Percentiles rank a stretch among this genome's conserved stretches.
These are phyloP conservation scores for Podabrus alpinus DNA, from an alignment of 2,888 invertebrate genomes.

Conservation along the genomic window DNA sequence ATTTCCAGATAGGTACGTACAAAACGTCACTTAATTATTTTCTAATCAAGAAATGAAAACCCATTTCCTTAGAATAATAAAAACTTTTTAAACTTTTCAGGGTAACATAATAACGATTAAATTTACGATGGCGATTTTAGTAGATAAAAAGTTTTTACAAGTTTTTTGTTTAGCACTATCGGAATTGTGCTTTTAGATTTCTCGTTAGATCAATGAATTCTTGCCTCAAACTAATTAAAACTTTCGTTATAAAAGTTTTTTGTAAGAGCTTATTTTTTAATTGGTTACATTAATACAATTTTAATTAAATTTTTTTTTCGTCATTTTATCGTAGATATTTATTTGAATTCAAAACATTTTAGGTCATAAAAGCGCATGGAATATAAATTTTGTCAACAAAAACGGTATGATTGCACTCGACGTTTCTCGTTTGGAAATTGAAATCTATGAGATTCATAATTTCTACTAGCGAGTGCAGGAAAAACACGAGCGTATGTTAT, in stretches of 20 bases:
- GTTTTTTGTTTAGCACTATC: slow-evolving; percentile 2
- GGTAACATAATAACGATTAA: neutral
- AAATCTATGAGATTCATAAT: slow-evolving; percentile 6
- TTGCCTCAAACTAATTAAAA: slow-evolving; percentile 7
- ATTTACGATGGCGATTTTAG: neutral
- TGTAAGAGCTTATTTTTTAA: neutral
- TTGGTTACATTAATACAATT: neutral
- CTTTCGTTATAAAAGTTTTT: slow-evolving; percentile 4
- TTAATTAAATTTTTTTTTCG: neutral
- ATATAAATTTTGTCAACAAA: neutral
- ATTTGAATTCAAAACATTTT: neutral
- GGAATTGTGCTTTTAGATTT: slow-evolving; percentile 5
- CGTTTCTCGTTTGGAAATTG: neutral
- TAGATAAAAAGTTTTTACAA: slow-evolving; percentile 1
- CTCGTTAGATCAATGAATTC: slow-evolving; percentile 8
- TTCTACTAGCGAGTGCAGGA: slow-evolving; percentile 2
- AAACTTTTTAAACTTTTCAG: neutral
- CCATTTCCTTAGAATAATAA: neutral
- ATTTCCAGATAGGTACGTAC: neutral
- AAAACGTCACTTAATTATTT: neutral
- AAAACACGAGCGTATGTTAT: slow-evolving; percentile 16
- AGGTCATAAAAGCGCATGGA: neutral
- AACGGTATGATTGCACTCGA: neutral
- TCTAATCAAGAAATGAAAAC: neutral
- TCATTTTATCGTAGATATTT: neutral